phyloP scores from a whole-genome alignment of 2,797 vertebrate genomes.

The Spinus olivaceus region DNA sequence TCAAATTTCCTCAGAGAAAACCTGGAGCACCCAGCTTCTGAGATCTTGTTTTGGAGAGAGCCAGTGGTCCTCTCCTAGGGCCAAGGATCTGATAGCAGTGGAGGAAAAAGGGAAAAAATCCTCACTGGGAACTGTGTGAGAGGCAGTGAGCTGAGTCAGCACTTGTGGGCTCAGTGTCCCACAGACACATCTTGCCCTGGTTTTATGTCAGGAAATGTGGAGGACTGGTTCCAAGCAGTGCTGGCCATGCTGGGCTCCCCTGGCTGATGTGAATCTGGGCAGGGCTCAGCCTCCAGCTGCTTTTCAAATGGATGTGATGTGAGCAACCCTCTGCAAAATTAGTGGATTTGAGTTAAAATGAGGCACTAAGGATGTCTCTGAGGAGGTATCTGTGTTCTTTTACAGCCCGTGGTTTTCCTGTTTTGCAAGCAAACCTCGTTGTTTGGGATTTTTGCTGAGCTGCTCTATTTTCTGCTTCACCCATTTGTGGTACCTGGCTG shows the following conservation, averaged over 20 bases:
- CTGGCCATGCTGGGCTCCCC: neutral
- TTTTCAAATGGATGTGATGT: neutral
- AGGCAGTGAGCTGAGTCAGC: neutral
- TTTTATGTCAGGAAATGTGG: neutral
- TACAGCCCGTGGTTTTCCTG: neutral
- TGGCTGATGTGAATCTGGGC: neutral
- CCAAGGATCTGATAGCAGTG: neutral
- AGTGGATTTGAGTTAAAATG: neutral
- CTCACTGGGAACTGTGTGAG: neutral
- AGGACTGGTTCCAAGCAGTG: neutral
- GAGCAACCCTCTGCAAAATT: neutral
- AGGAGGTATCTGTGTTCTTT: neutral
- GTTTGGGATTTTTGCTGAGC: neutral
- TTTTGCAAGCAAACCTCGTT: neutral
- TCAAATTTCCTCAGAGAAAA: neutral
- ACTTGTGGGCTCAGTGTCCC: neutral
- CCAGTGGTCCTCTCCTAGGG: rapidly evolving
- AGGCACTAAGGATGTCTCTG: neutral
- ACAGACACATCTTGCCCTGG: neutral
- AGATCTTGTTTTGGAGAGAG: neutral
- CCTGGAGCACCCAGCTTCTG: neutral
- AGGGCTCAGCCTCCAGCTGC: neutral
- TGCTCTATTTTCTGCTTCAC: neutral
- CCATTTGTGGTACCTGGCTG: rapidly evolving
- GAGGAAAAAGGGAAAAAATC: neutral